Conservation (phyloP, 2,888 invertebrate genomes). For the Leptinotarsa peninsularis region DNA sequence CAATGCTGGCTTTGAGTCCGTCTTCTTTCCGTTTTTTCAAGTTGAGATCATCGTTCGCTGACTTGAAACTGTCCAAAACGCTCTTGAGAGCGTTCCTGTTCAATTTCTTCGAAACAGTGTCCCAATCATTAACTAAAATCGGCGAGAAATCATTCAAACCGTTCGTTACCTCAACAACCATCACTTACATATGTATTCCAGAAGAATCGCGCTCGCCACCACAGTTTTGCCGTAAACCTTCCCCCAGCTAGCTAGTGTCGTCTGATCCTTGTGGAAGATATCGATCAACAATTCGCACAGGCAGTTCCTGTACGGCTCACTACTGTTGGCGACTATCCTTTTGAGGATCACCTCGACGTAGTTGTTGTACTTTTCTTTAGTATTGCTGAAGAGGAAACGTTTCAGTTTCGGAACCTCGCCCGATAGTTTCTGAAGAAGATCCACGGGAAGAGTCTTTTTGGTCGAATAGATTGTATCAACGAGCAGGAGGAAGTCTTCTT, state of each 20-base stretch:
- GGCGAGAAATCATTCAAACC: constrained; percentile 1
- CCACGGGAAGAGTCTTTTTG: constrained; percentile 70
- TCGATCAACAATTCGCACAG: constrained; percentile 72
- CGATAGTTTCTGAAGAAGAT: constrained; percentile 70
- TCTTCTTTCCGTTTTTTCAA: constrained; percentile 66
- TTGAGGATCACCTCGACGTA: constrained; percentile 76
- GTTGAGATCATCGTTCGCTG: constrained; percentile 65
- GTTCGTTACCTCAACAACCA: constrained; percentile 1
- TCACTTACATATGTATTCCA: constrained; percentile 70
- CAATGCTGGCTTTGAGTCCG: constrained; percentile 56
- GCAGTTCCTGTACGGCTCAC: constrained; percentile 69
- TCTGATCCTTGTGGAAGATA: constrained; percentile 73
- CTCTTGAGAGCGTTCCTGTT: constrained; percentile 66
- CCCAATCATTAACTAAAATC: constrained; percentile 65
- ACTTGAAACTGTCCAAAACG: constrained; percentile 67
- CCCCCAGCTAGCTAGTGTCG: constrained; percentile 76
- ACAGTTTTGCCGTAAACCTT: constrained; percentile 76
- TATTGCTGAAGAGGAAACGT: constrained; percentile 57
- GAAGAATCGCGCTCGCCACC: constrained; percentile 74
- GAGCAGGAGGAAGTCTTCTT: constrained; percentile 73
- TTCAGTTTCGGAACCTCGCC: constrained; percentile 63
- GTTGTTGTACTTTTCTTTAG: constrained; percentile 62
- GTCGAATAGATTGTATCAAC: constrained; percentile 72
- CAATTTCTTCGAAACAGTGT: constrained; percentile 58
- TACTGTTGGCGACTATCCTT: constrained; percentile 71